phyloP scores from a whole-genome alignment of 2,113 vertebrate species.

The Toxostoma redivivum region DNA sequence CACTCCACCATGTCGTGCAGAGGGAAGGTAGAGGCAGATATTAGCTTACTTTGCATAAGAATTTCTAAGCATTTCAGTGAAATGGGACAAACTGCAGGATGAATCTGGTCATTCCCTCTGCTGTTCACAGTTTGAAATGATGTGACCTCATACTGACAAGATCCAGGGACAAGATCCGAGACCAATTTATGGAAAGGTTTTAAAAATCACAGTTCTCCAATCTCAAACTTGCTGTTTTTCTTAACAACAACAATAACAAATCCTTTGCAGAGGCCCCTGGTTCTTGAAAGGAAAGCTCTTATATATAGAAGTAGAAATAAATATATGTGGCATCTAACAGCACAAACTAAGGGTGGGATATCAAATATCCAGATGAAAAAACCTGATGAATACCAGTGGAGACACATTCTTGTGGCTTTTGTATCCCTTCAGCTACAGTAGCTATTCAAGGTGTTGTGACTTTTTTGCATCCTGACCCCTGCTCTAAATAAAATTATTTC shows the following conservation, averaged over 20 bases:
- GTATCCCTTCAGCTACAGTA: not conserved
- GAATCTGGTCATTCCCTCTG: not conserved
- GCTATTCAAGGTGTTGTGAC: not conserved
- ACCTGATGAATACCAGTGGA: not conserved
- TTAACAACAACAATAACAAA: not conserved
- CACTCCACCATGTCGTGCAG: not conserved
- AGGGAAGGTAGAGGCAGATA: not conserved
- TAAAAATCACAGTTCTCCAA: not conserved
- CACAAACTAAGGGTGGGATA: not conserved
- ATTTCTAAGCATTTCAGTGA: not conserved
- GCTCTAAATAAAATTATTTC: not conserved
- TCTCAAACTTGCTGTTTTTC: not conserved
- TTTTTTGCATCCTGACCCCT: not conserved
- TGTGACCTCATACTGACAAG: slow-evolving; percentile 17
- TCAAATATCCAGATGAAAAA: not conserved
- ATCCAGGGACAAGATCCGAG: not conserved
- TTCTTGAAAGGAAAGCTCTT: not conserved
- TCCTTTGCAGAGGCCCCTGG: not conserved
- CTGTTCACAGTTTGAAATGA: slow-evolving; percentile 22
- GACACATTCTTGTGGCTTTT: not conserved
- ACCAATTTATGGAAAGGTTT: not conserved
- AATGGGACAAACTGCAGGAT: not conserved
- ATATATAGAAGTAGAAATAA: not conserved
- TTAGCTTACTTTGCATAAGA: not conserved
- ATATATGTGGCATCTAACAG: not conserved